Evolutionary conservation across 2,888 invertebrate genomes (phyloP), one percentile per base, ranked within the genome.

Genomic region (Xanthorhoe spadicearia): DNA sequence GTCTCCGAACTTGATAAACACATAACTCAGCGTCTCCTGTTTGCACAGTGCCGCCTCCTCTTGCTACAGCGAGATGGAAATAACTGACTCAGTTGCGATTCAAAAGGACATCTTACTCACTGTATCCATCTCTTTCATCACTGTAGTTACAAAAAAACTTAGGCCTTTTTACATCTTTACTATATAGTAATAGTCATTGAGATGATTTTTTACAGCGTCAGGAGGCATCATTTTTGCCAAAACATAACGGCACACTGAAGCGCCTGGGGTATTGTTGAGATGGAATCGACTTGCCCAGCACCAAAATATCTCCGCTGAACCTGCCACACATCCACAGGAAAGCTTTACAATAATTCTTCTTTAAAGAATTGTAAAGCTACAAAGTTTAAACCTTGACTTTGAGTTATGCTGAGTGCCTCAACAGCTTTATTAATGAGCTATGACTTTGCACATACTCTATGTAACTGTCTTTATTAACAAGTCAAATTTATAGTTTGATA

Each of bases 1-100:
- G 67, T 69, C 62, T 61, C 60, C 61, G 46, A 66, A 71, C 70
- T 73, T 70, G 67, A 68, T 73, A 64, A 71, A 73, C 69, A 70
- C 64, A 69, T 69, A 69, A 68, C 66, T 73, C 64, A 55, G 38
- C 46, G 49, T 62, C 61, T 60, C 50, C 52, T 70, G 66, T 69
- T 73, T 70, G 68, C 69, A 54, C 62, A 61, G 35, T 61, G 59
- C 62, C 65, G 65, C 32, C n/a, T n/a, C n/a, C n/a, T n/a, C n/a
- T 15, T 19, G n/a, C 7, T 32, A 10, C 18, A 59, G 65, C 46
- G 43, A 0, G 23, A 13, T n/a, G 6, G 51, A 53, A 49, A 54
- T 43, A 43, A 53, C 46, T 61, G 10, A 28, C 18, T 56, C 9
- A 51, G 6, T 49, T 35, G 15, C 6, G 43, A 9, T 7, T 10